Conservation (phyloP, 2,888 invertebrate species). For the Brachycybe producta region DNA sequence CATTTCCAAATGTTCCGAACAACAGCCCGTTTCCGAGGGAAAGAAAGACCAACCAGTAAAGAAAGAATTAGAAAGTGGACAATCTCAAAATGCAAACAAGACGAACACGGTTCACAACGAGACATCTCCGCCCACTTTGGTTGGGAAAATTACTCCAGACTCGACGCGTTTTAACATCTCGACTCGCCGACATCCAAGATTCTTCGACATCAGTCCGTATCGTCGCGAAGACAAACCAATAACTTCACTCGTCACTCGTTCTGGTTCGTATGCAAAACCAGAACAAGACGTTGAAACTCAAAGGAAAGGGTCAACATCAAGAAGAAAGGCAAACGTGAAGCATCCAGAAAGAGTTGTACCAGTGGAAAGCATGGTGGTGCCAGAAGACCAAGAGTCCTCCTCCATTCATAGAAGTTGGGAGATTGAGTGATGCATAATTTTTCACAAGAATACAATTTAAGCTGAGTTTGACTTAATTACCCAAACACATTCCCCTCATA, state of each 20-base stretch:
- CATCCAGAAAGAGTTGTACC: too few species aligned
- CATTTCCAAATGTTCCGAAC: too few species aligned
- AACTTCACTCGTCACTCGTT: constrained; percentile 5
- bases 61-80: not conserved
- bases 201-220: constrained; percentile 6
- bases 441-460: too few species aligned
- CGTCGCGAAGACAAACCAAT: not conserved
- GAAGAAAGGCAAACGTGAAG: too few species aligned
- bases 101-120: not conserved
- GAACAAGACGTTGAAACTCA: too few species aligned
- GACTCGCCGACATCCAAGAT: not conserved
- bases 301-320: too few species aligned
- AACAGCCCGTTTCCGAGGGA: not conserved
- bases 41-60: not conserved
- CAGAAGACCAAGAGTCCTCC: too few species aligned
- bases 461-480: too few species aligned
- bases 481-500: too few species aligned
- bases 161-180: constrained; percentile 2
- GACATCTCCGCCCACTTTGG: not conserved
- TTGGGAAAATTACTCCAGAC: not conserved
- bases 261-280: constrained; percentile 8
- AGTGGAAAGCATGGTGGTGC: too few species aligned
- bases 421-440: too few species aligned
- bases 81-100: not conserved
- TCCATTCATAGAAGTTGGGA: too few species aligned